phyloP scores from a whole-genome alignment of 2,113 vertebrate species.

The Crotalus helleri region DNA sequence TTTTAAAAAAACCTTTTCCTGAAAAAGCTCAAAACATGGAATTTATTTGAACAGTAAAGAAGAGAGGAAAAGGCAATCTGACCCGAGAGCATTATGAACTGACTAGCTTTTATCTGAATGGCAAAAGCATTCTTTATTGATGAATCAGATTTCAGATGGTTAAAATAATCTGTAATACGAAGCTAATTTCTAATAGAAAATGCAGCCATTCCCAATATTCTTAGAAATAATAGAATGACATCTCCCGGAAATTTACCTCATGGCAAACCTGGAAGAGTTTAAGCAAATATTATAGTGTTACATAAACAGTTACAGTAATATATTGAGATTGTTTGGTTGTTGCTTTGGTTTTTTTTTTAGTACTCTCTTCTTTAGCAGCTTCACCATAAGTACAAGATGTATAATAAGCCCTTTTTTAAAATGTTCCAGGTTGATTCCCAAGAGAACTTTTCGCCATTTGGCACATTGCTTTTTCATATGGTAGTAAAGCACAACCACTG shows the following conservation, averaged over 20 bases:
- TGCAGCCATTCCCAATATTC: background rate
- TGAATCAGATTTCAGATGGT: background rate
- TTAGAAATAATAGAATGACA: background rate
- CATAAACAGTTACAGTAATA: constrained; percentile 38
- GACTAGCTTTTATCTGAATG: background rate
- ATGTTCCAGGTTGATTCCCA: constrained; percentile 16
- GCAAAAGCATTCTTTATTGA: background rate
- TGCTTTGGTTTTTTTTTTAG: background rate
- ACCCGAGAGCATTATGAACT: background rate
- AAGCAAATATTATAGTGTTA: constrained; percentile 36
- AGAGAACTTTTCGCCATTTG: constrained; percentile 5
- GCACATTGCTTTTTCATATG: constrained; percentile 55
- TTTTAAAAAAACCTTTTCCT: background rate
- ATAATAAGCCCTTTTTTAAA: background rate
- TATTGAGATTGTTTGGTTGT: background rate
- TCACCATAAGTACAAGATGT: constrained; percentile 38
- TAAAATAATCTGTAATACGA: background rate
- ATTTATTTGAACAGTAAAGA: background rate
- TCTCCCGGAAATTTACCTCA: background rate
- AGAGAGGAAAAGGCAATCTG: background rate
- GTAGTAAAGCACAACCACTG: constrained; percentile 75
- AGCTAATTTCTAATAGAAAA: background rate
- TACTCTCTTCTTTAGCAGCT: constrained; percentile 17
- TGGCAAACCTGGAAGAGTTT: constrained; percentile 21
- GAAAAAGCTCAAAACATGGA: background rate